Conservation (phyloP, 2,888 invertebrate species). For the Leucoma salicis region DNA sequence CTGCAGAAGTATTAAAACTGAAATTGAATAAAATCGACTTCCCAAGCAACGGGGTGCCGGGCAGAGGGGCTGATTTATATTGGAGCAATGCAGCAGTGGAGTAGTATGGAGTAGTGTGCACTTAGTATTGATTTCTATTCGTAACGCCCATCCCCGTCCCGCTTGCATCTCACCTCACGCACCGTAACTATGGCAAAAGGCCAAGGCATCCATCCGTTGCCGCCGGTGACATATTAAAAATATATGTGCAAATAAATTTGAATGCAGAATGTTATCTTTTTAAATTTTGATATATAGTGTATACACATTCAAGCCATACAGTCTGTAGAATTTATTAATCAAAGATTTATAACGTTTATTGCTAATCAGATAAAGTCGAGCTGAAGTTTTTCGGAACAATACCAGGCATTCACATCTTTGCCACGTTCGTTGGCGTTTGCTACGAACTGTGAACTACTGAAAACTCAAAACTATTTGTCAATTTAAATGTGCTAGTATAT, state of each 20-base stretch:
- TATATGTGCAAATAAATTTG: conserved; percentile 24
- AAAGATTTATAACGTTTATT: too few species aligned
- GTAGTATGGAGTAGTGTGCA: conserved; percentile 77
- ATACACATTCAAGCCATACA: too few species aligned
- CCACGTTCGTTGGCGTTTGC: too few species aligned
- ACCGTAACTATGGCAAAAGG: conserved; percentile 69
- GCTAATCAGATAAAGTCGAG: too few species aligned
- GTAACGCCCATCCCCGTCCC: conserved; percentile 58
- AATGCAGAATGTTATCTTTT: conserved; percentile 30
- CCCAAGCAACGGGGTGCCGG: conserved; percentile 66
- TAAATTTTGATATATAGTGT: conserved; percentile 28
- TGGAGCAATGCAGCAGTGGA: conserved; percentile 80
- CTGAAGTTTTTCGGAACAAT: too few species aligned
- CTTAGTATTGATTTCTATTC: conserved; percentile 82
- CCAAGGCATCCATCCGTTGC: conserved; percentile 63
- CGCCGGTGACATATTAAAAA: conserved; percentile 40
- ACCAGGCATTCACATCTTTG: too few species aligned
- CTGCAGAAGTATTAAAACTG: too few species aligned
- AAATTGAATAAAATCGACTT: conserved; percentile 44
- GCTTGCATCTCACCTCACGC: conserved; percentile 71
- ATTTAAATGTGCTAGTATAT: too few species aligned
- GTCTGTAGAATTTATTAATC: too few species aligned
- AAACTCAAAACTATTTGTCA: too few species aligned
- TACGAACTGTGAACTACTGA: too few species aligned
- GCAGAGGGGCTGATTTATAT: conserved; percentile 77